phyloP scores from a whole-genome alignment of 2,113 vertebrate genomes.

The Thryonomys swinderianus region DNA sequence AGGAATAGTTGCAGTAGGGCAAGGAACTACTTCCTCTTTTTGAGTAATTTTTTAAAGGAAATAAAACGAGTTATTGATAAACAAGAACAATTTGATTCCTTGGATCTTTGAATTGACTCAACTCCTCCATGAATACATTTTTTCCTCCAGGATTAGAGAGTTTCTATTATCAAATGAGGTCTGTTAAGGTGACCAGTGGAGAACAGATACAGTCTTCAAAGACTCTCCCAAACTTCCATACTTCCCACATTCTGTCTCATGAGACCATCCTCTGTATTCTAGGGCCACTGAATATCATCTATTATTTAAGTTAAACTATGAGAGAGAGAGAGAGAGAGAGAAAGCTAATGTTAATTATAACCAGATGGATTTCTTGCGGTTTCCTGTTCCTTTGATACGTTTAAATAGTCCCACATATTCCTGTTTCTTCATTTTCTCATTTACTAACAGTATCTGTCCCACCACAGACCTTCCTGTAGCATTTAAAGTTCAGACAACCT shows the following conservation, averaged over 20 bases:
- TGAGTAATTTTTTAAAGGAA: not conserved
- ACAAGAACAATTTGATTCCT: not conserved
- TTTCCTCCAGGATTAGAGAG: not conserved
- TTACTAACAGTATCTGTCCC: not conserved
- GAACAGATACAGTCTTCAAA: not conserved
- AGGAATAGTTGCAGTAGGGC: not conserved
- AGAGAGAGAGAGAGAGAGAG: not conserved
- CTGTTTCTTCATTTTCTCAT: not conserved
- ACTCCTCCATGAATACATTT: not conserved
- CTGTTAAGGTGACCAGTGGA: not conserved
- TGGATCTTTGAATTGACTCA: not conserved
- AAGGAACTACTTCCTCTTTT: not conserved
- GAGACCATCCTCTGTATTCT: not conserved
- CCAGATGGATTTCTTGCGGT: not conserved
- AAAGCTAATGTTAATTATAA: not conserved
- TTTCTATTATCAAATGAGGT: not conserved
- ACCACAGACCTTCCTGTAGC: not conserved
- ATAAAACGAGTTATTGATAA: not conserved
- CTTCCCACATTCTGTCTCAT: not conserved
- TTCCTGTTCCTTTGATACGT: not conserved
- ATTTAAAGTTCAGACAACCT: not conserved
- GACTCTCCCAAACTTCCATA: not conserved
- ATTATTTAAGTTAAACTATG: slow-evolving; percentile 21
- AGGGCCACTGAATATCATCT: not conserved
- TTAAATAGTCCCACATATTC: not conserved